Conservation (phyloP, 2,797 vertebrate genomes). For the Coreius guichenoti region DNA sequence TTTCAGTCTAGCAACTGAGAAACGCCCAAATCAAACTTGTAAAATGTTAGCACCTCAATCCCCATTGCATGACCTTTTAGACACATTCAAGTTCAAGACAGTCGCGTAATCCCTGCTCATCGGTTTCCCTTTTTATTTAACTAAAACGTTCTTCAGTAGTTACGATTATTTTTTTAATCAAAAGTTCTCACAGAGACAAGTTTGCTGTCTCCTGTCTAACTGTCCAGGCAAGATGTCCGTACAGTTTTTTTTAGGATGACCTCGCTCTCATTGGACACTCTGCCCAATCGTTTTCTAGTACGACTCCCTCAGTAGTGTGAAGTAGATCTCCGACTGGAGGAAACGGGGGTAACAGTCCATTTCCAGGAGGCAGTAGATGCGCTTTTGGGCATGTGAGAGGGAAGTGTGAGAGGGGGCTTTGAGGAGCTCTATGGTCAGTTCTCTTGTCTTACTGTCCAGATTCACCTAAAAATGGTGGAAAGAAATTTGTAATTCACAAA, state of each 20-base stretch:
- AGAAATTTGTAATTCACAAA: neutral
- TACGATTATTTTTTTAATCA: neutral
- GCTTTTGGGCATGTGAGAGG: slow-evolving; percentile 79
- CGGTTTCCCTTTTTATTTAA: neutral
- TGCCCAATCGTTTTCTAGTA: slow-evolving; percentile 53
- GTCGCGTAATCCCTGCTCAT: neutral
- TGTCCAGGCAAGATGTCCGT: neutral
- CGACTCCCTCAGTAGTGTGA: slow-evolving; percentile 67
- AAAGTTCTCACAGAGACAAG: neutral
- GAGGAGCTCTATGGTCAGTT: slow-evolving; percentile 80
- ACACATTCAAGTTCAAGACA: neutral
- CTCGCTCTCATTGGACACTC: neutral
- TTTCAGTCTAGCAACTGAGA: neutral
- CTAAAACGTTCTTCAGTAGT: slow-evolving; percentile 33
- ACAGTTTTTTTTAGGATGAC: slow-evolving; percentile 16
- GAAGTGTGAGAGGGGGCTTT: slow-evolving; percentile 80
- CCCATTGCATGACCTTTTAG: neutral
- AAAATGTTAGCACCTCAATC: slow-evolving; percentile 63
- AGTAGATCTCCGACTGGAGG: slow-evolving; percentile 81
- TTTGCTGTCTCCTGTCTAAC: neutral
- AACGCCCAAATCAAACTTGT: slow-evolving; percentile 38
- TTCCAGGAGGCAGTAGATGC: slow-evolving; percentile 83
- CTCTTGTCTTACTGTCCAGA: slow-evolving; percentile 82
- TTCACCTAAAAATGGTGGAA: slow-evolving; percentile 76
- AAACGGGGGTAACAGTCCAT: slow-evolving; percentile 85